These are phyloP conservation scores for Benthochromis sp. DNA, from an alignment of 2,113 vertebrate genomes.

Conservation along the genomic window DNA sequence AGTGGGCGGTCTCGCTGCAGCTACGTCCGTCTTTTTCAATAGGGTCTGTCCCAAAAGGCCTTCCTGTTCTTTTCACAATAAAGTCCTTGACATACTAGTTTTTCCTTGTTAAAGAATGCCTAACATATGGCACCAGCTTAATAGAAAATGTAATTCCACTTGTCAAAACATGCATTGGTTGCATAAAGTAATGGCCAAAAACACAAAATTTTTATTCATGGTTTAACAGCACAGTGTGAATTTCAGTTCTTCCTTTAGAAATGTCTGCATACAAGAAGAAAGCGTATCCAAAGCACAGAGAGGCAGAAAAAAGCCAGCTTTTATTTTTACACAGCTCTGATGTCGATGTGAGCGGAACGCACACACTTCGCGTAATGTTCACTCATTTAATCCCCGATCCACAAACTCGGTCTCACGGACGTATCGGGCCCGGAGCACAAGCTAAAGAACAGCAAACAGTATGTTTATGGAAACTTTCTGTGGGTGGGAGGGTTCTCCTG, in stretches of 20 bases:
- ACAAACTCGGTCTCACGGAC: not conserved
- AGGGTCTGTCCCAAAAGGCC: not conserved
- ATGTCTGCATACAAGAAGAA: not conserved
- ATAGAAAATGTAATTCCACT: not conserved
- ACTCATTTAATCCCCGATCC: not conserved
- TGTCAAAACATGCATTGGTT: not conserved
- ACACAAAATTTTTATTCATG: not conserved
- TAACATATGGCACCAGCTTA: not conserved
- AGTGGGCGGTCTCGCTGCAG: not conserved
- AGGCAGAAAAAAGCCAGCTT: not conserved
- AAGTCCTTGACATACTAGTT: not conserved
- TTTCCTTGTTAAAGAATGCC: not conserved
- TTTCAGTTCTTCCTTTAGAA: not conserved
- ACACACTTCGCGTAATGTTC: not conserved
- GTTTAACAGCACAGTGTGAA: not conserved
- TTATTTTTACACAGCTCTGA: no score
- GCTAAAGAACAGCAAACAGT: not conserved
- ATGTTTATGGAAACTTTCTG: not conserved
- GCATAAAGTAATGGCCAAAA: not conserved
- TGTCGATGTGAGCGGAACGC: not conserved
- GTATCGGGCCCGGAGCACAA: not conserved
- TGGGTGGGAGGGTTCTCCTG: not conserved
- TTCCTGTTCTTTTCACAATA: not conserved
- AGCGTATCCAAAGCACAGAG: not conserved
- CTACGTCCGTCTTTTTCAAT: not conserved